Conservation (phyloP, 2,113 vertebrate species). For the Ornithorhynchus anatinus region DNA sequence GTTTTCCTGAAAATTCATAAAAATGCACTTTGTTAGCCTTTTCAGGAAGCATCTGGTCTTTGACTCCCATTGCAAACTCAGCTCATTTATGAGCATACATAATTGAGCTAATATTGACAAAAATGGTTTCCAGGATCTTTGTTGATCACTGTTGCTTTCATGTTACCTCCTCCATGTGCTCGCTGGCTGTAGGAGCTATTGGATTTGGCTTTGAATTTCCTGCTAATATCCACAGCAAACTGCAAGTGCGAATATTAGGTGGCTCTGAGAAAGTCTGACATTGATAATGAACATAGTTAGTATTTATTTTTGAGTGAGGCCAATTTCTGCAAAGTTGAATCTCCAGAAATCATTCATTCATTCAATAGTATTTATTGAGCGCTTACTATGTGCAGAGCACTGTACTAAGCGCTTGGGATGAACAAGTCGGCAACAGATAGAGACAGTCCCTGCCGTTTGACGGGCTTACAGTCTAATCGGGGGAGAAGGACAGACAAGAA, state of each 20-base stretch:
- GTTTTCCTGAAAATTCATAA: conserved; percentile 49
- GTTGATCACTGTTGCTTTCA: neutral
- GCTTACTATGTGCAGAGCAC: too few species aligned
- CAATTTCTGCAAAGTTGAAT: neutral
- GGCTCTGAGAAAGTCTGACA: neutral
- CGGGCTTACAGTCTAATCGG: too few species aligned
- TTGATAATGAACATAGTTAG: conserved; percentile 14
- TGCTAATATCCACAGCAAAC: conserved; percentile 42
- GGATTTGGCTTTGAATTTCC: conserved; percentile 3
- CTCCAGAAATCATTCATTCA: conserved; percentile 34
- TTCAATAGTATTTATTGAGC: too few species aligned
- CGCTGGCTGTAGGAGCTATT: neutral
- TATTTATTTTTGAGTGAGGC: neutral
- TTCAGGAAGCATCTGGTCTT: conserved; percentile 23
- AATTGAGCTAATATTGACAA: conserved; percentile 3
- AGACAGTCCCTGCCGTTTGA: too few species aligned
- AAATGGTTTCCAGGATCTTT: neutral
- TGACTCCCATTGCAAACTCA: conserved; percentile 11
- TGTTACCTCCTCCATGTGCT: conserved; percentile 1
- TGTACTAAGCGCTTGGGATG: too few species aligned
- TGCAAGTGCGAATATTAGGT: conserved; percentile 18
- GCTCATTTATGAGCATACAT: conserved; percentile 27
- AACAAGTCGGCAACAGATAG: too few species aligned
- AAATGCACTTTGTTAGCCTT: too few species aligned
- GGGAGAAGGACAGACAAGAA: too few species aligned